phyloP scores from a whole-genome alignment of 2,888 invertebrate genomes.

The Platycnemis pennipes region DNA sequence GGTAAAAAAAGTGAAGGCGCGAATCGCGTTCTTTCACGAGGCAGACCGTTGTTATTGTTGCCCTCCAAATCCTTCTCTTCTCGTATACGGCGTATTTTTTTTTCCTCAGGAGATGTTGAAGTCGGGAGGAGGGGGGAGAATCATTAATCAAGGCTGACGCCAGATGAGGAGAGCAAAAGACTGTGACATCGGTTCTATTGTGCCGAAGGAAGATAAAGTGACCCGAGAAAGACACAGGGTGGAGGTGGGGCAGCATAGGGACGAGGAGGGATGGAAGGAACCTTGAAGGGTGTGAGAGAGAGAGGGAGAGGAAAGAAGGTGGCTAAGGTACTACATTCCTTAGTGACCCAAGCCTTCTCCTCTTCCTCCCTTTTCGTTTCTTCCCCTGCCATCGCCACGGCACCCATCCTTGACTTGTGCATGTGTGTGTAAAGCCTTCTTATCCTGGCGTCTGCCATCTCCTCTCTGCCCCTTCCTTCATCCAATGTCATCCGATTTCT shows the following conservation, averaged over 20 bases:
- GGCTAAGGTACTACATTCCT: conserved; percentile 20
- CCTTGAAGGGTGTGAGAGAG: not conserved
- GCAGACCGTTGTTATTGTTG: conserved; percentile 50
- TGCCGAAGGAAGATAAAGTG: conserved; percentile 63
- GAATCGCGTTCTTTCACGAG: conserved; percentile 50
- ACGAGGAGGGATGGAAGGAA: not conserved
- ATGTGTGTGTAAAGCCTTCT: not conserved
- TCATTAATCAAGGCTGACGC: conserved; percentile 42
- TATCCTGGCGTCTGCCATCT: not conserved
- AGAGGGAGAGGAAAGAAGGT: not conserved
- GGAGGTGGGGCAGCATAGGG: not conserved
- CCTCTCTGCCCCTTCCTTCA: not conserved
- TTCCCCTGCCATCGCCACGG: not conserved
- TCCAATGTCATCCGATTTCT: conserved; percentile 8
- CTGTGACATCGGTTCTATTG: conserved; percentile 63
- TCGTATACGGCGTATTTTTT: not conserved
- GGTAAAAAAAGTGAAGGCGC: conserved; percentile 39
- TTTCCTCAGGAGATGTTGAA: not conserved
- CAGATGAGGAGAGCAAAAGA: conserved; percentile 47
- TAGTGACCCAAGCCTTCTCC: conserved; percentile 9
- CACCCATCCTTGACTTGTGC: not conserved
- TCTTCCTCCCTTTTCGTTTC: not conserved
- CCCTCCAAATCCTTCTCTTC: conserved; percentile 20
- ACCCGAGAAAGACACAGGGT: conserved; percentile 46
- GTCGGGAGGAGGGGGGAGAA: not conserved